Conservation (phyloP, 2,113 vertebrate genomes). For the Tympanuchus pallidicinctus region DNA sequence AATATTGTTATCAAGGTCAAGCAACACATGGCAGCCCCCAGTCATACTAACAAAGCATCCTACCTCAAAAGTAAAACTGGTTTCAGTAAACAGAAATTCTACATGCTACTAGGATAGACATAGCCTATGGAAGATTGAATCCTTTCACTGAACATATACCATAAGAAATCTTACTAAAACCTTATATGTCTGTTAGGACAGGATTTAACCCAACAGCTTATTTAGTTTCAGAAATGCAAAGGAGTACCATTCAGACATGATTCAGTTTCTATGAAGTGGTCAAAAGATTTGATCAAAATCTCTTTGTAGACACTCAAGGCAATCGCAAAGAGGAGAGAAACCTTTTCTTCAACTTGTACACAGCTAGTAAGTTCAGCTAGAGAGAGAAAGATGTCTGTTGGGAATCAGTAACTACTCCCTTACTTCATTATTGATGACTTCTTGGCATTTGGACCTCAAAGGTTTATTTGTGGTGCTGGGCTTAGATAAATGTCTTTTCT, state of each 20-base stretch:
- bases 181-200: not conserved
- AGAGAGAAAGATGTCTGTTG: not conserved
- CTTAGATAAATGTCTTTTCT: not conserved
- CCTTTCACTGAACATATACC: fast-evolving
- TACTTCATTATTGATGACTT: not conserved
- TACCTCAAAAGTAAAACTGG: not conserved
- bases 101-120: not conserved
- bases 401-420: not conserved
- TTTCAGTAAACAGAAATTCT: not conserved
- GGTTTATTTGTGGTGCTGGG: not conserved
- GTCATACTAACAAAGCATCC: not conserved
- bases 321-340: not conserved
- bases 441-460: not conserved
- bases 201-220: not conserved
- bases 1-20: not conserved
- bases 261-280: not conserved
- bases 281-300: not conserved
- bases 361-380: not conserved
- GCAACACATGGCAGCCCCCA: not conserved
- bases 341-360: not conserved
- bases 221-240: not conserved
- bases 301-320: not conserved
- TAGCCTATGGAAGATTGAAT: not conserved
- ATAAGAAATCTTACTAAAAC: not conserved
- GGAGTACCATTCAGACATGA: not conserved